A percentile compares a stretch with the other conserved stretches of the same genome.
These are phyloP conservation scores for Temnothorax nylanderi DNA, from an alignment of 1,140 invertebrate genomes.

Conservation along the genomic window DNA sequence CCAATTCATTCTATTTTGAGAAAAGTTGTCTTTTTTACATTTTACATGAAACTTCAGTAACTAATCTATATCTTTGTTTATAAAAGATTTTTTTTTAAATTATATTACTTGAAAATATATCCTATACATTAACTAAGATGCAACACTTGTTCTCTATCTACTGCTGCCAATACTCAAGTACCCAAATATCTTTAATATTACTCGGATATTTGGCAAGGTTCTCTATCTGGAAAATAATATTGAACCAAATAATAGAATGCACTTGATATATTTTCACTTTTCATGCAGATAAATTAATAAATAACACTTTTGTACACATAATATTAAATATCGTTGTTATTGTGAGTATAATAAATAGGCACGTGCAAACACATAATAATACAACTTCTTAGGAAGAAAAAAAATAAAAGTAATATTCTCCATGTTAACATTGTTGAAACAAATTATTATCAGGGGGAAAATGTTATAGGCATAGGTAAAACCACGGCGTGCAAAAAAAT, in stretches of 20 bases:
- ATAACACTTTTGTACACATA: background rate
- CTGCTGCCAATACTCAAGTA: background rate
- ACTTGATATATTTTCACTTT: background rate
- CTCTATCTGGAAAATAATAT: background rate
- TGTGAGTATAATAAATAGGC: background rate
- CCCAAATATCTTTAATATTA: background rate
- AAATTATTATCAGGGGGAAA: background rate
- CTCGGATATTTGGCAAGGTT: background rate
- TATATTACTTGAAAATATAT: background rate
- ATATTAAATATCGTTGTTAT: background rate
- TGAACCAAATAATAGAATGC: background rate
- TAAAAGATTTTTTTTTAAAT: background rate
- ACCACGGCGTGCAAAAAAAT: constrained; percentile 87
- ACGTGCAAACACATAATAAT: background rate
- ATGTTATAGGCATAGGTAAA: constrained; percentile 87
- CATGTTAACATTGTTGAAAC: background rate
- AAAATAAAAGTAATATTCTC: background rate
- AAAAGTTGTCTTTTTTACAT: background rate
- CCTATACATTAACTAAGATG: background rate
- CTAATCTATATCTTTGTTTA: background rate
- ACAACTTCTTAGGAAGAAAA: background rate
- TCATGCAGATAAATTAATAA: background rate
- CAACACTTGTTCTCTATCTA: background rate
- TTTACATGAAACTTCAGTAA: background rate
- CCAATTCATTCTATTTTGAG: background rate